These are phyloP conservation scores for Dascillus cervinus DNA, from an alignment of 2,888 invertebrate species.

Conservation along the genomic window DNA sequence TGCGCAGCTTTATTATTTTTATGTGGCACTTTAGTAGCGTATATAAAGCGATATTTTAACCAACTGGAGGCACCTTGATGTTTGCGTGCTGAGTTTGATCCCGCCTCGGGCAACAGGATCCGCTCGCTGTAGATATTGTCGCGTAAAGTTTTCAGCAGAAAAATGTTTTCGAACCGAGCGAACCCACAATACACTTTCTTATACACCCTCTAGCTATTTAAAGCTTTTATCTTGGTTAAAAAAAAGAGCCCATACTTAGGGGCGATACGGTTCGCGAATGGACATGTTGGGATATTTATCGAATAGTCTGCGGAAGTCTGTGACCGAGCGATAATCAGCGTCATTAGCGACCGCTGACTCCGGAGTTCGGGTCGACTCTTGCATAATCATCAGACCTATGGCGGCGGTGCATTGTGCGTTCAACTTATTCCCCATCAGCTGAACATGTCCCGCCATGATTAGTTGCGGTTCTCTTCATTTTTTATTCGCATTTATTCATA, in stretches of 20 bases:
- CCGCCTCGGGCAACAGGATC: slow-evolving; percentile 25
- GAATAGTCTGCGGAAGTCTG: slow-evolving; percentile 12
- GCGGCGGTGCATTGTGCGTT: slow-evolving; percentile 36
- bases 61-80: slow-evolving; percentile 30
- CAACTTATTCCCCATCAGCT: slow-evolving; percentile 12
- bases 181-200: slow-evolving; percentile 30
- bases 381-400: slow-evolving; percentile 37
- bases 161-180: slow-evolving; percentile 32
- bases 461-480: no score
- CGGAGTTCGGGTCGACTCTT: slow-evolving; percentile 25
- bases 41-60: slow-evolving; percentile 33
- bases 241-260: slow-evolving; percentile 8
- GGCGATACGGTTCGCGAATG: slow-evolving; percentile 3
- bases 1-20: slow-evolving; percentile 31
- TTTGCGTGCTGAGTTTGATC: slow-evolving; percentile 28
- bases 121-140: slow-evolving; percentile 31
- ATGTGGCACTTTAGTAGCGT: slow-evolving; percentile 28
- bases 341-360: slow-evolving; percentile 35
- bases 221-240: slow-evolving; percentile 27
- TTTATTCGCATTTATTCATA: slow-evolving; percentile 29
- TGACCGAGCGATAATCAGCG: slow-evolving; percentile 13
- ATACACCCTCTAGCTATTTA: slow-evolving; percentile 25
- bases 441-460: no score
- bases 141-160: slow-evolving; percentile 31
- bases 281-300: slow-evolving; percentile 8